Base-by-base conservation (phyloP, 2,797 vertebrate genomes). In the Crocidura indochinensis region DNA sequence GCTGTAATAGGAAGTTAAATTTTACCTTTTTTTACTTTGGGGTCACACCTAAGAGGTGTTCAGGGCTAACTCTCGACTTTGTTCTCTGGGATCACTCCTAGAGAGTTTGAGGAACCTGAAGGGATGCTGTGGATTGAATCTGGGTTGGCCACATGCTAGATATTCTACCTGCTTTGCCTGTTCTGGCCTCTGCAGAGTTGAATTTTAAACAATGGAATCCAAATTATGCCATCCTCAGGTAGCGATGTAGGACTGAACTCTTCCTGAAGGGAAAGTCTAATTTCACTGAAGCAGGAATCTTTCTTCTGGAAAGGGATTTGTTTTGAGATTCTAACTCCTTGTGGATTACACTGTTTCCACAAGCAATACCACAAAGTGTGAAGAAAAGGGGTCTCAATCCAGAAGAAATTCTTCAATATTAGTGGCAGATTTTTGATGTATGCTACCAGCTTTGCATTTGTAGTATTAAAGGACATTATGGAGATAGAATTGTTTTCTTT, bases 401-500 rank as follows among this genome's bases (percentile, higher is more conserved):
- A 17, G 65, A 81, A 85, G 44, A 53, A 75, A 65, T 75, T n/a
- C 46, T 88, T 85, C 8, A 46, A 38, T 85, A 75, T 85, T 88
- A 49, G 46, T 29, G 22, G 80, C 75, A 77, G 31, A 3, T 10
- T 78, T 91, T 86, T 27, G 47, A 46, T 2, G 44, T 72, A 62
- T 2, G 6, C n/a, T 71, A 1, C 81, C 67, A 86, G 29, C 51
- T 89, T 91, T 82, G 47, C 38, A 19, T 79, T 20, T 68, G 77
- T 47, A 74, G 10, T 62, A 53, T 81, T 82, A 71, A 62, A 22
- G 83, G 65, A 86, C 14, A 62, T 53, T 85, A 81, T 76, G 56
- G 38, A 90, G 20, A n/a, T 46, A 79, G 51, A 89, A 29, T 6
- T 71, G 7, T 92, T 92, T 93, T 78, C 53, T 93, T 38, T 88